Evolutionary conservation across 1,140 invertebrate species (phyloP).

Genomic region (Listronotus oregonensis): DNA sequence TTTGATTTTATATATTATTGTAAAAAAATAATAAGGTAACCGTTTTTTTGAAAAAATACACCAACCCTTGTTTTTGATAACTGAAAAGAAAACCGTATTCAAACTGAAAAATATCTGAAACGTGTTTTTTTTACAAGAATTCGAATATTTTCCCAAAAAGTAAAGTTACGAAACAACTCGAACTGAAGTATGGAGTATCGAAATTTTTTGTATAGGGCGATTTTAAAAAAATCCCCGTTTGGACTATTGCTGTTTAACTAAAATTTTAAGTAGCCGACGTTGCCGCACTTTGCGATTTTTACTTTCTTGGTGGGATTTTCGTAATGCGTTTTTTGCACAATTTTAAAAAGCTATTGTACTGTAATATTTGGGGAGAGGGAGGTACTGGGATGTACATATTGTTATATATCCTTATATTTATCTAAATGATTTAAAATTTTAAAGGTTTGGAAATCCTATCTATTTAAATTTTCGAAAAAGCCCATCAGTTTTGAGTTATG

Average conservation of each 20-base stretch:
- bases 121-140: conserved; percentile 34
- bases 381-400: background rate
- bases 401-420: background rate
- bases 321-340: conserved; percentile 25
- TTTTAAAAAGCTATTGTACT: conserved; percentile 16
- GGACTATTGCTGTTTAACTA: conserved; percentile 54
- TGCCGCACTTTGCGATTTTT: conserved; percentile 21
- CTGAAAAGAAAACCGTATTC: conserved; percentile 17
- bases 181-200: conserved; percentile 53
- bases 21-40: conserved; percentile 46
- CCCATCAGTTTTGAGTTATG: no score
- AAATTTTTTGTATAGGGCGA: conserved; percentile 53
- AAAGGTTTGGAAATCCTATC: no score
- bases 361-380: background rate
- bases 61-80: conserved; percentile 37
- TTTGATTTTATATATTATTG: conserved; percentile 46
- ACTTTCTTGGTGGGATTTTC: conserved; percentile 33
- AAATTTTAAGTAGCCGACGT: conserved; percentile 42
- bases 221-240: conserved; percentile 48
- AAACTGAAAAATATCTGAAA: conserved; percentile 22
- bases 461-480: no score
- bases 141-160: conserved; percentile 43
- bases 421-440: no score
- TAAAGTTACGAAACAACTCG: conserved; percentile 40
- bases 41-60: conserved; percentile 38